Conservation (phyloP, 2,797 vertebrate genomes). For the Discoglossus pictus region DNA sequence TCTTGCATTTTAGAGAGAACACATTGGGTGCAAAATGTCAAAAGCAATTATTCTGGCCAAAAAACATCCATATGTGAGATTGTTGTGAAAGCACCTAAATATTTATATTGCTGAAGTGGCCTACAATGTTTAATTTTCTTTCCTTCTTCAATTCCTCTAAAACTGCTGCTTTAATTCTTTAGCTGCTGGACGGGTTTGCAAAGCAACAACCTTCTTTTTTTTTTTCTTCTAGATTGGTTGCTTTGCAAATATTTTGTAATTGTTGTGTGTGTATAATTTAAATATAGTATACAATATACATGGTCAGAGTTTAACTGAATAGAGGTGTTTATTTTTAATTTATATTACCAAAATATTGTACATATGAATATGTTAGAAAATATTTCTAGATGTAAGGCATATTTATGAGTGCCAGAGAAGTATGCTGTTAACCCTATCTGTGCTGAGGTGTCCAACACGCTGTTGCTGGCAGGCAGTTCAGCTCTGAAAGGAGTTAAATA, state of each 20-base stretch:
- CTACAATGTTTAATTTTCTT: too few relatives aligned
- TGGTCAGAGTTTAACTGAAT: conserved; percentile 40
- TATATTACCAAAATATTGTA: conserved; percentile 43
- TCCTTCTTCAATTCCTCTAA: background rate
- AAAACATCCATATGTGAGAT: too few relatives aligned
- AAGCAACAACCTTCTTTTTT: conserved; percentile 9
- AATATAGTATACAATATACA: conserved; percentile 28
- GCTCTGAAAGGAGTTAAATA: background rate
- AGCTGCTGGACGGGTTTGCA: conserved; percentile 35
- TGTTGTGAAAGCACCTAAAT: too few relatives aligned
- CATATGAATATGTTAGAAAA: conserved; percentile 39
- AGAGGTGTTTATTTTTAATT: conserved; percentile 51
- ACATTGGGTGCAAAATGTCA: too few relatives aligned
- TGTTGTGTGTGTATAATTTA: conserved; percentile 30
- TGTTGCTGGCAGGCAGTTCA: background rate
- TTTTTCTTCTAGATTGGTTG: conserved; percentile 1
- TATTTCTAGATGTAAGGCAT: conserved; percentile 27
- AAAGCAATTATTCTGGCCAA: too few relatives aligned
- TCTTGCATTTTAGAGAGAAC: too few relatives aligned
- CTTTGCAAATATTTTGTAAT: conserved; percentile 7
- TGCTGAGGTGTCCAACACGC: background rate
- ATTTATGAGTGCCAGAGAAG: conserved; percentile 14
- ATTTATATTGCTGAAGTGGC: too few relatives aligned
- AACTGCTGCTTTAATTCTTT: conserved; percentile 36
- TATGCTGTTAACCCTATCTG: conserved; percentile 12